Evolutionary conservation across 2,888 invertebrate genomes (phyloP).

Genomic region (Proisotoma minuta): DNA sequence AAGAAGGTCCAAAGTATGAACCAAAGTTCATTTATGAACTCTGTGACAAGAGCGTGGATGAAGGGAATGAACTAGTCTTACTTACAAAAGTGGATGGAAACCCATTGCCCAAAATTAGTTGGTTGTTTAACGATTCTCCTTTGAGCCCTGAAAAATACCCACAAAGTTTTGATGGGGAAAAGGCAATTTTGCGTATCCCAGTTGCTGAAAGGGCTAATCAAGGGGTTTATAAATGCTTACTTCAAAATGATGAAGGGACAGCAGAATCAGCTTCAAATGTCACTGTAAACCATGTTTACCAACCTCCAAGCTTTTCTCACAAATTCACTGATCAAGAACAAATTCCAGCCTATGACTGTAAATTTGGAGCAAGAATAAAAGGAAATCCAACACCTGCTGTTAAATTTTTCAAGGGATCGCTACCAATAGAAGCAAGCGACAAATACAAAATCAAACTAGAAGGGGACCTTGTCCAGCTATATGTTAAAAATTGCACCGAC

Average conservation of each 20-base stretch:
- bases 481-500: conserved; percentile 74
- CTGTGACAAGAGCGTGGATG: conserved; percentile 25
- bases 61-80: conserved; percentile 34
- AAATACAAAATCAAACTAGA: conserved; percentile 73
- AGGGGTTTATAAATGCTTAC: conserved; percentile 69
- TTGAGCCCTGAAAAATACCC: neutral
- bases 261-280: conserved; percentile 58
- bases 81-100: conserved; percentile 34
- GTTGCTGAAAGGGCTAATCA: conserved; percentile 57
- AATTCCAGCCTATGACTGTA: conserved; percentile 71
- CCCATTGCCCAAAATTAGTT: conserved; percentile 34
- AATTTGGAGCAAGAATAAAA: conserved; percentile 72
- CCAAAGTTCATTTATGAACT: conserved; percentile 16
- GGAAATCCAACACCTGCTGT: conserved; percentile 75
- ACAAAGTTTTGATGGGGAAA: conserved; percentile 25
- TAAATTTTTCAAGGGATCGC: conserved; percentile 80
- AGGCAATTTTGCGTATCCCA: conserved; percentile 12
- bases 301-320: conserved; percentile 74
- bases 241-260: conserved; percentile 72
- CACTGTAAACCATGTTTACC: conserved; percentile 72
- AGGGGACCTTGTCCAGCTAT: conserved; percentile 67
- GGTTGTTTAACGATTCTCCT: conserved; percentile 18
- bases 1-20: conserved; percentile 20
- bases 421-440: conserved; percentile 58
- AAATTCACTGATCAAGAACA: conserved; percentile 65